These are phyloP conservation scores for Sapajus apella DNA, from an alignment of 2,113 vertebrate genomes.

Conservation along the genomic window DNA sequence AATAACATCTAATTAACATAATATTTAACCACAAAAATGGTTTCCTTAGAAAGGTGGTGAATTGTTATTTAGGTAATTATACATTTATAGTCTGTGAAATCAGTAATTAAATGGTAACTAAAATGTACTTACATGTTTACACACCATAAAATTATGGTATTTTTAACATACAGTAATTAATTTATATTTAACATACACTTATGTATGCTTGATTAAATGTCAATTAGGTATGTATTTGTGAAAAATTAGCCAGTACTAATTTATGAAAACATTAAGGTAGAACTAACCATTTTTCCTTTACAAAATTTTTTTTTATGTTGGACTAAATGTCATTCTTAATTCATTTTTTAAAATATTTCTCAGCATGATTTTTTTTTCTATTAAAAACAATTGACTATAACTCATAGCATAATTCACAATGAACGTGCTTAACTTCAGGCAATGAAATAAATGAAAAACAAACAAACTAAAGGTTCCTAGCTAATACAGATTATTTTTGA, in stretches of 20 bases:
- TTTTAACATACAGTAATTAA: slow-evolving; percentile 81
- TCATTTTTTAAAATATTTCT: background rate
- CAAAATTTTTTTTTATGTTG: background rate
- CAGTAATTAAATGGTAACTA: slow-evolving; percentile 75
- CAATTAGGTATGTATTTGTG: slow-evolving; percentile 79
- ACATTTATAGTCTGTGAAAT: slow-evolving; percentile 76
- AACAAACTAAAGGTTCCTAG: background rate
- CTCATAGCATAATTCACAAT: background rate
- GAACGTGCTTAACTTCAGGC: background rate
- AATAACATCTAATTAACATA: slow-evolving; percentile 28
- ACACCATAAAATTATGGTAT: slow-evolving; percentile 70
- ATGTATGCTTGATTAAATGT: slow-evolving; percentile 75
- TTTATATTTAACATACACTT: slow-evolving; percentile 82
- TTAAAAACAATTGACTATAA: background rate
- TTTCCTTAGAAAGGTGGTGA: slow-evolving; percentile 58
- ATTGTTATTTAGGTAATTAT: slow-evolving; percentile 62
- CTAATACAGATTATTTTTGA: background rate
- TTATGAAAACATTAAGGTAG: slow-evolving; percentile 70
- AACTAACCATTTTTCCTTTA: slow-evolving; percentile 4
- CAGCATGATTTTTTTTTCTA: background rate
- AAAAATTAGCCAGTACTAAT: slow-evolving; percentile 78
- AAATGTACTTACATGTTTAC: slow-evolving; percentile 80
- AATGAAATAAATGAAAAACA: background rate
- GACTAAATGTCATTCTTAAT: background rate
- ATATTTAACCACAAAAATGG: background rate